A percentile compares a stretch with the other conserved stretches of the same genome.
Conservation (phyloP, 37 sponge, comb jelly and placozoan species). For the Hexactinellida sp. region DNA sequence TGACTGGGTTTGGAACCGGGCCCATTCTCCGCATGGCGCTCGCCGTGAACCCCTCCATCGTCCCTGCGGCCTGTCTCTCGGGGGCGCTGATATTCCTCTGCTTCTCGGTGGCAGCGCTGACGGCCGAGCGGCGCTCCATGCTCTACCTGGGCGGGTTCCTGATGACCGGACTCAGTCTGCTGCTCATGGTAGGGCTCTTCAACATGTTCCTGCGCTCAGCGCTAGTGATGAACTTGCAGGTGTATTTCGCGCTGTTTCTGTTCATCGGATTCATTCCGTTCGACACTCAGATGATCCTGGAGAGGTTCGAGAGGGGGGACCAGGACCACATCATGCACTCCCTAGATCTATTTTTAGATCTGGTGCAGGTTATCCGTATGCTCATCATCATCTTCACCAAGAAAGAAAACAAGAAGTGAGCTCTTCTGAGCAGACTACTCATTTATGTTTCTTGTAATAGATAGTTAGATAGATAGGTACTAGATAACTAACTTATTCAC, state of each 20-base stretch:
- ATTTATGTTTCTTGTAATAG: too few species aligned
- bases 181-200: slow-evolving; percentile 43
- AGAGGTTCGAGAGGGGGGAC: slow-evolving; percentile 70
- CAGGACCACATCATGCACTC: slow-evolving; percentile 87
- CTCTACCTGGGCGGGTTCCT: slow-evolving; percentile 78
- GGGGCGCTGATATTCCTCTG: slow-evolving; percentile 39
- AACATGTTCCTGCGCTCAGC: slow-evolving; percentile 69
- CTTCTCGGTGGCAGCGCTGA: slow-evolving; percentile 43
- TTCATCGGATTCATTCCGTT: slow-evolving; percentile 88
- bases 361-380: slow-evolving; percentile 79
- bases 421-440: too few species aligned
- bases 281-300: slow-evolving; percentile 94
- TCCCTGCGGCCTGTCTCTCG: slow-evolving; percentile 53
- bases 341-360: slow-evolving; percentile 90
- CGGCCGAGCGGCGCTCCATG: slow-evolving; percentile 58
- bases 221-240: slow-evolving; percentile 55
- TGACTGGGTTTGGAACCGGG: slow-evolving; percentile 23
- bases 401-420: slow-evolving; percentile 33
- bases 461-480: too few species aligned
- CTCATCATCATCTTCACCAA: slow-evolving; percentile 74
- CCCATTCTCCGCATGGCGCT: slow-evolving; percentile 29
- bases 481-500: too few species aligned
- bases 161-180: slow-evolving; percentile 46
- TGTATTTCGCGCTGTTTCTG: slow-evolving; percentile 73
- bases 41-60: slow-evolving; percentile 37